Conservation (phyloP, 2,888 invertebrate genomes). For the Cheilosia scutellata region DNA sequence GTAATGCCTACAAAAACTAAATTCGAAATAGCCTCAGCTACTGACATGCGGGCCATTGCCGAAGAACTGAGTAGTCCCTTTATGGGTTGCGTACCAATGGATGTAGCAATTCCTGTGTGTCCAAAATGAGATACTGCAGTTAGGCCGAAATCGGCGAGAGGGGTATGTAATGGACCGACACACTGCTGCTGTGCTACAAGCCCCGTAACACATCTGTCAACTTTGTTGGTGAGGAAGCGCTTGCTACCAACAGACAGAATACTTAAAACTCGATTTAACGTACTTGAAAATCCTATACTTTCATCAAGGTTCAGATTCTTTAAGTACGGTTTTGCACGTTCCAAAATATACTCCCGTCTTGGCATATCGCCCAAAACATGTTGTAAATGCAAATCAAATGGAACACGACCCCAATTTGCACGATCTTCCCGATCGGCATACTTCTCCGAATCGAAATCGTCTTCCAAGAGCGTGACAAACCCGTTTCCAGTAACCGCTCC, state of each 20-base stretch:
- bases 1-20: conserved; percentile 90
- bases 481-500: conserved; percentile 96
- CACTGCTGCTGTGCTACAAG: conserved; percentile 99
- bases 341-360: conserved; percentile 87
- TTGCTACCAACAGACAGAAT: conserved; percentile 97
- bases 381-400: conserved; percentile 95
- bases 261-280: conserved; percentile 89
- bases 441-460: conserved; percentile 84
- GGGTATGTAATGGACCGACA: conserved; percentile 98
- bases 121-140: conserved; percentile 94
- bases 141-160: conserved; percentile 96
- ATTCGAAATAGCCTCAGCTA: conserved; percentile 97
- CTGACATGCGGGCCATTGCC: conserved; percentile 96
- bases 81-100: conserved; percentile 98
- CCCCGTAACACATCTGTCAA: conserved; percentile 97
- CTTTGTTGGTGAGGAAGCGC: conserved; percentile 97
- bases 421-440: conserved; percentile 82
- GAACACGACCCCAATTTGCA: conserved; percentile 85
- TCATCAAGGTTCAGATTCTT: conserved; percentile 84
- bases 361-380: conserved; percentile 95
- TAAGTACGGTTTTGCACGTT: conserved; percentile 78
- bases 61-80: conserved; percentile 91
- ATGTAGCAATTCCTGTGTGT: conserved; percentile 94
- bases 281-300: conserved; percentile 75
- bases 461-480: conserved; percentile 89